Conservation (phyloP, 2,113 vertebrate species). For the Sporophila hypoxantha region DNA sequence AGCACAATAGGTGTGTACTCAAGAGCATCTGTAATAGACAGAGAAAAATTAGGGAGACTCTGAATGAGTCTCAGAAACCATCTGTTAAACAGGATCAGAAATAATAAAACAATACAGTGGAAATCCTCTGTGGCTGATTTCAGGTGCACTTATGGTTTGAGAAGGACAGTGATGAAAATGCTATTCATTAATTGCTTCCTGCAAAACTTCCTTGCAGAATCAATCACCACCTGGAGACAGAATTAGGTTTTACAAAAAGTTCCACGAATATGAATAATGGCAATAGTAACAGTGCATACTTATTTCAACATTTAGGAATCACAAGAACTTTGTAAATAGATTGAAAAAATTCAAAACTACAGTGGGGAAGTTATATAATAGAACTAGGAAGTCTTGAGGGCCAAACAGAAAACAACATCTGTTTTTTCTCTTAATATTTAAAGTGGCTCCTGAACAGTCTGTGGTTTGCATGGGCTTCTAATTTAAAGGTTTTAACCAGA, state of each 20-base stretch:
- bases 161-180: slow-evolving; percentile 6
- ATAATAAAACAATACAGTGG: neutral
- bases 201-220: neutral
- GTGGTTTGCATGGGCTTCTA: neutral
- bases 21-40: neutral
- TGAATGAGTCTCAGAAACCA: neutral
- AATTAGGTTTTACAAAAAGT: neutral
- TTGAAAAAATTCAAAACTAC: neutral
- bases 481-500: neutral
- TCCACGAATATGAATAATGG: neutral
- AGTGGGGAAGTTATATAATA: neutral
- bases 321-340: neutral
- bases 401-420: neutral
- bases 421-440: neutral
- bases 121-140: slow-evolving; percentile 1
- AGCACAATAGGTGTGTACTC: neutral
- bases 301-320: neutral
- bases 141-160: neutral
- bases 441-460: neutral
- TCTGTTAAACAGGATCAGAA: neutral
- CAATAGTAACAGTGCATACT: neutral
- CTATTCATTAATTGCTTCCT: neutral
- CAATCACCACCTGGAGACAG: neutral
- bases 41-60: neutral
- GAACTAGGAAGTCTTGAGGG: neutral